phyloP scores from a whole-genome alignment of 2,797 vertebrate genomes.

The Eospalax fontanierii region DNA sequence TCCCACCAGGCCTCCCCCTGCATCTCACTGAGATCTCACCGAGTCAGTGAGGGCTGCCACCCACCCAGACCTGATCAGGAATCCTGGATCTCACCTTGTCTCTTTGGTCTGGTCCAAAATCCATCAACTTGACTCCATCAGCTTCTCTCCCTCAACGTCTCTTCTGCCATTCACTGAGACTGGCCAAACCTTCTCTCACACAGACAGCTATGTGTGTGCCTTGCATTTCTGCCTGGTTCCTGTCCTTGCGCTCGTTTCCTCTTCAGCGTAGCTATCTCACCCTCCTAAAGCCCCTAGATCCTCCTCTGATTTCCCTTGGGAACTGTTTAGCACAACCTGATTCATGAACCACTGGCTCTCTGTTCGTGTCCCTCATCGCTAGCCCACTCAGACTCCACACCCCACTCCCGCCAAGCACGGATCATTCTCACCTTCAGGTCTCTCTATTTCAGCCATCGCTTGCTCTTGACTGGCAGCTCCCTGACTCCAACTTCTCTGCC shows the following conservation, averaged over 20 bases:
- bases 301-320: not conserved
- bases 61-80: not conserved
- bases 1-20: not conserved
- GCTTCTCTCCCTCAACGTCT: not conserved
- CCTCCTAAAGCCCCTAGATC: not conserved
- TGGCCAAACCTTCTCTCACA: not conserved
- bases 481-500: not conserved
- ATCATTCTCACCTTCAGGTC: not conserved
- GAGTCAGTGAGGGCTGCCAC: not conserved
- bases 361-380: not conserved
- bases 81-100: not conserved
- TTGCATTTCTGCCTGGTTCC: not conserved
- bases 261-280: too few species aligned
- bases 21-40: not conserved
- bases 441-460: not conserved
- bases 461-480: not conserved
- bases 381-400: not conserved
- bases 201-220: not conserved
- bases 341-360: accelerated
- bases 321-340: too few species aligned
- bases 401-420: not conserved
- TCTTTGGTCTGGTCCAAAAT: not conserved
- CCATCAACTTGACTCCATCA: not conserved
- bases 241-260: too few species aligned
- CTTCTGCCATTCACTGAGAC: not conserved